These are phyloP conservation scores for Augochlora pura DNA, from an alignment of 1,140 invertebrate genomes.

Conservation along the genomic window DNA sequence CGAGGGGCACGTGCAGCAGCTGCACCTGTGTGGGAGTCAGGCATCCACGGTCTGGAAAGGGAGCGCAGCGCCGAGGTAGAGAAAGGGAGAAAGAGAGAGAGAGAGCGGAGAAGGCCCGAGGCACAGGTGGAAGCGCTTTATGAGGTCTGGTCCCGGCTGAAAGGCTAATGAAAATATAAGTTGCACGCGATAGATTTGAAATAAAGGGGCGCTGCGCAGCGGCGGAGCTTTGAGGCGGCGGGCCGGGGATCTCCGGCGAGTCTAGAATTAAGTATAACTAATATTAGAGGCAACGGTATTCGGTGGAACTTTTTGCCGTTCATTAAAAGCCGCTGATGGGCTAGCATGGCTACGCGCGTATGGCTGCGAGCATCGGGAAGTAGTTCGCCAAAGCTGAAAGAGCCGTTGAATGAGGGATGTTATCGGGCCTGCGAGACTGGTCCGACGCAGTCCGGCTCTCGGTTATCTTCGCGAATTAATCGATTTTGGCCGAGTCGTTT, in stretches of 20 bases:
- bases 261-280: constrained; percentile 79
- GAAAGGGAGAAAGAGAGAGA: too few relatives aligned
- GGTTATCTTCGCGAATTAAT: constrained; percentile 41
- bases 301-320: constrained; percentile 73
- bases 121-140: constrained; percentile 42
- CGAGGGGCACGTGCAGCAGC: constrained; percentile 20
- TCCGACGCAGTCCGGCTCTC: background rate
- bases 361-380: constrained; percentile 2
- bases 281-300: constrained; percentile 65
- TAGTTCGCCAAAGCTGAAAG: constrained; percentile 21
- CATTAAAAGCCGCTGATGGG: constrained; percentile 69
- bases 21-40: constrained; percentile 16
- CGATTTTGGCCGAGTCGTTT: constrained; percentile 28
- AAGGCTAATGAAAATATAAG: constrained; percentile 54
- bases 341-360: background rate
- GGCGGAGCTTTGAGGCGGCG: constrained; percentile 32
- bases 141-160: constrained; percentile 25
- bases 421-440: constrained; percentile 23
- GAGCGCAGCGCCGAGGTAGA: constrained; percentile 9
- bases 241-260: constrained; percentile 31
- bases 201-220: constrained; percentile 25
- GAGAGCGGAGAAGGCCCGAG: constrained; percentile 3
- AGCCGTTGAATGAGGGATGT: constrained; percentile 33
- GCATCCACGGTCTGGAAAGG: constrained; percentile 6
- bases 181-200: constrained; percentile 43